Evolutionary conservation across 2,113 vertebrate genomes (phyloP).

Genomic region (Aleadryas rufinucha): DNA sequence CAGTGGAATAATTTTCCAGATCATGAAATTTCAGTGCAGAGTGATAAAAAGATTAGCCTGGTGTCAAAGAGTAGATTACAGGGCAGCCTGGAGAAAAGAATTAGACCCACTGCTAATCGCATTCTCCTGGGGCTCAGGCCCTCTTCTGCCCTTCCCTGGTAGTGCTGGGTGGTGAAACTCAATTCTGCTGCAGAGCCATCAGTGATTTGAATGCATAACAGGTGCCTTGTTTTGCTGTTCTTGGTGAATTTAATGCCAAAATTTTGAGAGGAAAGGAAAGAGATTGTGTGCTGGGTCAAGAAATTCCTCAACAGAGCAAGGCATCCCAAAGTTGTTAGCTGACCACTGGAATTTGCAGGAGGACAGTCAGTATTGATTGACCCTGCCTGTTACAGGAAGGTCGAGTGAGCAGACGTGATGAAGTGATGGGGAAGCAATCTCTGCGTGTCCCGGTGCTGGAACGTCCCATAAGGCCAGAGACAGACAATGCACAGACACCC

Average conservation of each 20-base stretch:
- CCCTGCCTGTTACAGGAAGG: background rate
- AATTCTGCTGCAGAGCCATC: background rate
- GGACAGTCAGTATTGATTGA: background rate
- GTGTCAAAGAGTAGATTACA: constrained; percentile 30
- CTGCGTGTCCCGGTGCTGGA: rapidly evolving
- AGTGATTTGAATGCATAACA: background rate
- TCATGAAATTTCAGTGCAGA: constrained; percentile 10
- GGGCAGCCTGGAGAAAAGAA: background rate
- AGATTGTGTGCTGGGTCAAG: background rate
- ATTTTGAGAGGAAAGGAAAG: background rate
- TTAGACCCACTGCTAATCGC: background rate
- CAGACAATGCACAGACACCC: background rate
- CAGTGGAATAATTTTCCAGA: constrained; percentile 38
- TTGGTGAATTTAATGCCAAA: background rate
- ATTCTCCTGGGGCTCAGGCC: background rate
- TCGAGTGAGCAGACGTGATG: background rate
- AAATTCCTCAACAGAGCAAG: background rate
- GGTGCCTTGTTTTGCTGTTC: background rate
- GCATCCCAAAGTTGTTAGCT: rapidly evolving
- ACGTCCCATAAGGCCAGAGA: background rate
- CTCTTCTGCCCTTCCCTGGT: background rate
- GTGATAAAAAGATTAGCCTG: constrained; percentile 23
- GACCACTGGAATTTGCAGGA: background rate
- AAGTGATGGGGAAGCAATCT: background rate
- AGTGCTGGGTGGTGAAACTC: background rate